phyloP scores from a whole-genome alignment of 1,140 invertebrate species.

The Cydia splendana region DNA sequence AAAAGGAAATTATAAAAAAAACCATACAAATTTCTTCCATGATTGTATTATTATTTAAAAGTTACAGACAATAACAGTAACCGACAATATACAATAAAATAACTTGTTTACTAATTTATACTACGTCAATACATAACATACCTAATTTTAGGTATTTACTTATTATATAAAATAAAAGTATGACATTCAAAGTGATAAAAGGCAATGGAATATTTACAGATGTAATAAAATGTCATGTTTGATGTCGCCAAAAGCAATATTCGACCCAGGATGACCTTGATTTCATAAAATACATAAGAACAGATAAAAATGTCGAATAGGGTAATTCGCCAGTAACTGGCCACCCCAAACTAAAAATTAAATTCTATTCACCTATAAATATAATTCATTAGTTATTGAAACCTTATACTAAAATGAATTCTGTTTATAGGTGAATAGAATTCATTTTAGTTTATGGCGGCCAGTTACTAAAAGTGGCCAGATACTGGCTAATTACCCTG shows the following conservation, averaged over 20 bases:
- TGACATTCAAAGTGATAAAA: not conserved
- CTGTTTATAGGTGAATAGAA: too few species aligned
- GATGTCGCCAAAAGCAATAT: not conserved
- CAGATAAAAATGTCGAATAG: too few species aligned
- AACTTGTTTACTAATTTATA: conserved; percentile 5
- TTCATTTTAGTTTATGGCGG: too few species aligned
- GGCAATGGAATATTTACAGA: not conserved
- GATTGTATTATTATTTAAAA: conserved; percentile 31
- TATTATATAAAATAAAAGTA: not conserved
- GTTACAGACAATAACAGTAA: conserved; percentile 23
- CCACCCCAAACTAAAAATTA: too few species aligned
- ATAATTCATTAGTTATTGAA: too few species aligned
- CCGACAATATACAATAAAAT: conserved; percentile 10
- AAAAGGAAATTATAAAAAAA: not conserved
- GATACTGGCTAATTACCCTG: too few species aligned
- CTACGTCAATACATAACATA: conserved; percentile 12
- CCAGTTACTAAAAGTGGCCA: too few species aligned
- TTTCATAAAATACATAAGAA: not conserved
- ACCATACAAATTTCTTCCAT: not conserved
- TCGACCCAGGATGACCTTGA: not conserved
- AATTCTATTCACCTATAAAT: too few species aligned
- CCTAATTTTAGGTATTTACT: conserved; percentile 4
- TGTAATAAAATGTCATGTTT: not conserved
- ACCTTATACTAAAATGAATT: too few species aligned
- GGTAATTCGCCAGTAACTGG: too few species aligned